phyloP scores from a whole-genome alignment of 2,797 vertebrate species.

The Channa striata region DNA sequence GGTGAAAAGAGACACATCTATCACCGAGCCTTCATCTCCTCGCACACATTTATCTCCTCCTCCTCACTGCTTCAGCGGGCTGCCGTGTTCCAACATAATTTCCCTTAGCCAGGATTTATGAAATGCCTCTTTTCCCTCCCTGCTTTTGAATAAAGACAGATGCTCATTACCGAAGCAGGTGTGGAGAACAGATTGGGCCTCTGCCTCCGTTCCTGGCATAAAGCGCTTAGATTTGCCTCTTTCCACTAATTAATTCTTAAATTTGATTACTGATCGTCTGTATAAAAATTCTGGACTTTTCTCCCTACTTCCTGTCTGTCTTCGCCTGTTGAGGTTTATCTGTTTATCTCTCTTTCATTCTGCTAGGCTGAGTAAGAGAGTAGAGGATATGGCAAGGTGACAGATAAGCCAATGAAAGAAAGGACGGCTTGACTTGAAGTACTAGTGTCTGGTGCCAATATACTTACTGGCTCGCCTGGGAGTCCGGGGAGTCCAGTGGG shows the following conservation, averaged over 20 bases:
- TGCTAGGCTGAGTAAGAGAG: slow-evolving; percentile 52
- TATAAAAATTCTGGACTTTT: slow-evolving; percentile 69
- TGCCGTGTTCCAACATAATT: slow-evolving; percentile 78
- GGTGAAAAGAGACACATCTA: slow-evolving; percentile 79
- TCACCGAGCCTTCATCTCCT: slow-evolving; percentile 78
- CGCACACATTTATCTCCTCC: slow-evolving; percentile 76
- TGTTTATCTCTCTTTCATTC: slow-evolving; percentile 59
- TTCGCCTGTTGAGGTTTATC: slow-evolving; percentile 66
- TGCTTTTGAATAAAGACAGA: slow-evolving; percentile 85
- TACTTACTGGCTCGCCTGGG: slow-evolving; percentile 91
- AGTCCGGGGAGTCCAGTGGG: slow-evolving; percentile 86
- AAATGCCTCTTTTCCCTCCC: slow-evolving; percentile 79
- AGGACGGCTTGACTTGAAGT: slow-evolving; percentile 64
- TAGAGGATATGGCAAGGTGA: slow-evolving; percentile 61
- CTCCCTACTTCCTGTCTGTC: slow-evolving; percentile 45
- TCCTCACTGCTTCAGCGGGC: slow-evolving; percentile 75
- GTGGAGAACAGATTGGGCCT: slow-evolving; percentile 84
- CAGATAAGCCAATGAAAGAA: slow-evolving; percentile 57
- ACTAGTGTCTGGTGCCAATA: slow-evolving; percentile 42
- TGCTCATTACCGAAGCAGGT: slow-evolving; percentile 86
- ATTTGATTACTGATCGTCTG: slow-evolving; percentile 85
- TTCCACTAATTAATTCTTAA: slow-evolving; percentile 85
- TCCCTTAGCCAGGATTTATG: slow-evolving; percentile 81
- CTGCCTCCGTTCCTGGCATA: slow-evolving; percentile 77
- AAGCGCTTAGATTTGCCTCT: slow-evolving; percentile 80